phyloP scores from a whole-genome alignment of 2,797 vertebrate genomes.

The Okamejei kenojei region DNA sequence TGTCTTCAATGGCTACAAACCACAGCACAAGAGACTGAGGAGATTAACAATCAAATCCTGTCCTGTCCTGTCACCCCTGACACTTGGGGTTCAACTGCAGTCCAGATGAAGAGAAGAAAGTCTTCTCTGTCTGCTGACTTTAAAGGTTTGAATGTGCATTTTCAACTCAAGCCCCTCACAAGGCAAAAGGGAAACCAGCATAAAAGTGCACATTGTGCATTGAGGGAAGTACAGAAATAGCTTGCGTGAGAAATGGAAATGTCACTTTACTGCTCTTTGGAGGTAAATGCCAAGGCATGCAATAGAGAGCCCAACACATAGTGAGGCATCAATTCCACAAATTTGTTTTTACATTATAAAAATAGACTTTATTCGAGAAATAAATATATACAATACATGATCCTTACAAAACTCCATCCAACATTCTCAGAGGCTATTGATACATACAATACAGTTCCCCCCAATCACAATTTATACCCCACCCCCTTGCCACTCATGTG shows the following conservation, averaged over 20 bases:
- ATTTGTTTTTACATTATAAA: no score
- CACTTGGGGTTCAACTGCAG: background rate
- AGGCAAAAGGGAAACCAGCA: background rate
- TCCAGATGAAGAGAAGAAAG: background rate
- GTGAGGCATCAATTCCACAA: no score
- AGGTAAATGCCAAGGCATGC: background rate
- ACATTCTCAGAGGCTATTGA: no score
- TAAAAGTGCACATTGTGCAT: background rate
- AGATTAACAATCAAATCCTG: background rate
- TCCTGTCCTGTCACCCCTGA: background rate
- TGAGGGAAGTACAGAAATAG: background rate
- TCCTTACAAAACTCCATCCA: no score
- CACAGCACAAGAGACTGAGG: background rate
- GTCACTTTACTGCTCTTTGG: background rate
- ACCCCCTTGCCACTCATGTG: no score
- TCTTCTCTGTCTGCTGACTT: background rate
- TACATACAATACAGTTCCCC: no score
- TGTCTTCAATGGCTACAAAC: background rate
- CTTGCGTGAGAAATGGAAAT: conserved; percentile 1
- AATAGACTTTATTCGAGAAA: no score
- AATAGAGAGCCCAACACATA: background rate
- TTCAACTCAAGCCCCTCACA: background rate
- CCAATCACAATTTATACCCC: no score
- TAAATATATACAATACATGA: no score
- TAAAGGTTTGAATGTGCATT: background rate